Conservation (phyloP, 1,140 invertebrate genomes). For the Pararge aegeria region DNA sequence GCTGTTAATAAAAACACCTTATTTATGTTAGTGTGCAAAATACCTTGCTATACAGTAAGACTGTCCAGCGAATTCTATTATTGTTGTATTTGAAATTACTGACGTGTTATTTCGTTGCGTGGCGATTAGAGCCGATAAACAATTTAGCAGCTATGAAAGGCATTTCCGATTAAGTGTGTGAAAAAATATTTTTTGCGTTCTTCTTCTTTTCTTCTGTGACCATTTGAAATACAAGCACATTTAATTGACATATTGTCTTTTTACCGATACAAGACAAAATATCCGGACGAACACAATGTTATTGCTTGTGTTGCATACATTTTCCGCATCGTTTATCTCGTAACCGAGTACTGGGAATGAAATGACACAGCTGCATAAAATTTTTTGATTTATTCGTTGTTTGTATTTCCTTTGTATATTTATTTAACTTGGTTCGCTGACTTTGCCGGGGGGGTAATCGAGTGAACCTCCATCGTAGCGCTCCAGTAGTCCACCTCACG, state of each 20-base stretch:
- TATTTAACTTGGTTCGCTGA: background rate
- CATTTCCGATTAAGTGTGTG: too few species aligned
- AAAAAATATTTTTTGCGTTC: background rate
- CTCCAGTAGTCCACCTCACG: too few species aligned
- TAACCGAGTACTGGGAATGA: slow-evolving; percentile 9
- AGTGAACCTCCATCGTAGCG: too few species aligned
- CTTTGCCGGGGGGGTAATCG: too few species aligned
- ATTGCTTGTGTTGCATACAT: background rate
- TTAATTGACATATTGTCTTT: background rate
- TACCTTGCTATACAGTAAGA: too few species aligned
- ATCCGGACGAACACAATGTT: background rate
- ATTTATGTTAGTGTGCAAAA: too few species aligned
- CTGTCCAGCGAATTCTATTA: too few species aligned
- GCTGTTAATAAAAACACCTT: too few species aligned
- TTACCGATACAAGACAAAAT: background rate
- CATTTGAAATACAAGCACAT: background rate
- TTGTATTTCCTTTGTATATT: background rate
- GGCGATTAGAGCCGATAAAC: too few species aligned
- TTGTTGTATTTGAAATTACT: too few species aligned
- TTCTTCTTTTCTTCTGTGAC: background rate
- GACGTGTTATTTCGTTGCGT: too few species aligned
- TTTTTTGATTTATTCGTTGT: background rate
- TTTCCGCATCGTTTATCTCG: background rate
- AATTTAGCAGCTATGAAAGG: too few species aligned
- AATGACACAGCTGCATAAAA: background rate